Evolutionary conservation across 2,113 vertebrate species (phyloP).

Genomic region (Syngnathus scovelli): DNA sequence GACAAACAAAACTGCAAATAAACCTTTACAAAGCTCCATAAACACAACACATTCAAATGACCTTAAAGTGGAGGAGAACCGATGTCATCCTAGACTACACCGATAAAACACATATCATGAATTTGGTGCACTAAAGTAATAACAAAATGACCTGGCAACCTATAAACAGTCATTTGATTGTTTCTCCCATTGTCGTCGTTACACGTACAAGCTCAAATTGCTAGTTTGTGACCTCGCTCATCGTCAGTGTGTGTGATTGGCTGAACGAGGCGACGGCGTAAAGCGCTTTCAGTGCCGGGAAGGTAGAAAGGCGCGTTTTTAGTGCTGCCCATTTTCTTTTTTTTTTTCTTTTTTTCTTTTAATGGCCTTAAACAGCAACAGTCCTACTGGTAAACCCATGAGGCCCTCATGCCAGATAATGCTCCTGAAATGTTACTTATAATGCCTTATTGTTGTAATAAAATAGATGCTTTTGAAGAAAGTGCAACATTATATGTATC

Average conservation of each 20-base stretch:
- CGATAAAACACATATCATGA: constrained; percentile 4
- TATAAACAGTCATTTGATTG: constrained; percentile 43
- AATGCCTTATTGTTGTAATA: constrained; percentile 60
- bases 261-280: not conserved
- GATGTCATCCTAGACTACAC: not conserved
- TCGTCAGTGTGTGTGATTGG: not conserved
- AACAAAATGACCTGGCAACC: constrained; percentile 34
- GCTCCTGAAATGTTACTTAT: constrained; percentile 40
- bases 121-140: constrained; percentile 14
- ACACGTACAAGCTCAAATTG: not conserved
- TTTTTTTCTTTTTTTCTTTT: not conserved
- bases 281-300: constrained; percentile 7
- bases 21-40: constrained; percentile 30
- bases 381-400: constrained; percentile 22
- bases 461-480: constrained; percentile 62
- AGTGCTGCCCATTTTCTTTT: constrained; percentile 11
- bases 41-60: constrained; percentile 41
- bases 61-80: constrained; percentile 21
- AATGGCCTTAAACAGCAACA: constrained; percentile 14
- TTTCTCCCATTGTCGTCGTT: not conserved
- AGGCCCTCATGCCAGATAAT: constrained; percentile 33
- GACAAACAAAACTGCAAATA: constrained; percentile 3
- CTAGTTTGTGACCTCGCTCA: not conserved
- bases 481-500: constrained; percentile 55
- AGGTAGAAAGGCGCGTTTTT: constrained; percentile 9